Percentiles rank a stretch among this genome's conserved stretches.
These are phyloP conservation scores for Aromia moschata DNA, from an alignment of 2,888 invertebrate species.

Conservation along the genomic window DNA sequence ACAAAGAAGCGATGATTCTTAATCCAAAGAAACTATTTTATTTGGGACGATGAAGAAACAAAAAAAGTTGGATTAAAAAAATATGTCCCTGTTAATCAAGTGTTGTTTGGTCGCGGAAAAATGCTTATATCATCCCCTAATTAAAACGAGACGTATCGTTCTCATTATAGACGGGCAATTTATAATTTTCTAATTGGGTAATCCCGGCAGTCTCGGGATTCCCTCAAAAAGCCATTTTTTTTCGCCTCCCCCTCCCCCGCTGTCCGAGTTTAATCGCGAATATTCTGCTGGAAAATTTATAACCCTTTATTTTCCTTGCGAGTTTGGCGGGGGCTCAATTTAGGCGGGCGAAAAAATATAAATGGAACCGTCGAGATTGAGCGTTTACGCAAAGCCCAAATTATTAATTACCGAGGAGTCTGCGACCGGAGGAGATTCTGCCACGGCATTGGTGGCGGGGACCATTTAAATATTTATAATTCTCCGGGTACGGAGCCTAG, in stretches of 20 bases:
- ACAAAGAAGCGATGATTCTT: too few relatives aligned
- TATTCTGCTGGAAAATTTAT: constrained; percentile 12
- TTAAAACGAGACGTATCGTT: too few relatives aligned
- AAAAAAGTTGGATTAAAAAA: too few relatives aligned
- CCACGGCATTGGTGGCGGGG: too few relatives aligned
- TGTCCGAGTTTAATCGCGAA: constrained; percentile 5
- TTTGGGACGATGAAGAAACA: too few relatives aligned
- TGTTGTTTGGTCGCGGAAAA: too few relatives aligned
- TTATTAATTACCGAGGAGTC: constrained; percentile 7
- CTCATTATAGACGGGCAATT: constrained; percentile 12
- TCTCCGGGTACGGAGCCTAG: too few relatives aligned
- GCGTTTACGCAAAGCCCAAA: constrained; percentile 10
- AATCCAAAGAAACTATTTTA: too few relatives aligned
- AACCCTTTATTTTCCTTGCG: constrained; percentile 22
- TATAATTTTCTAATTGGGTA: constrained; percentile 6
- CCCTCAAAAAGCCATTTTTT: constrained; percentile 9
- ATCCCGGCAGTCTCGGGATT: constrained; percentile 1
- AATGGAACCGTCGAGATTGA: constrained; percentile 7
- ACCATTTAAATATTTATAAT: too few relatives aligned
- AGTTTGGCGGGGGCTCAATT: not conserved
- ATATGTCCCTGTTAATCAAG: too few relatives aligned
- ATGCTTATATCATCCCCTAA: too few relatives aligned
- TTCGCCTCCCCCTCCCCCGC: not conserved
- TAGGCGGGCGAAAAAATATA: constrained; percentile 13
- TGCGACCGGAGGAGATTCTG: too few relatives aligned